These are phyloP conservation scores for Urocitellus parryii DNA, from an alignment of 2,113 vertebrate species.

Conservation along the genomic window DNA sequence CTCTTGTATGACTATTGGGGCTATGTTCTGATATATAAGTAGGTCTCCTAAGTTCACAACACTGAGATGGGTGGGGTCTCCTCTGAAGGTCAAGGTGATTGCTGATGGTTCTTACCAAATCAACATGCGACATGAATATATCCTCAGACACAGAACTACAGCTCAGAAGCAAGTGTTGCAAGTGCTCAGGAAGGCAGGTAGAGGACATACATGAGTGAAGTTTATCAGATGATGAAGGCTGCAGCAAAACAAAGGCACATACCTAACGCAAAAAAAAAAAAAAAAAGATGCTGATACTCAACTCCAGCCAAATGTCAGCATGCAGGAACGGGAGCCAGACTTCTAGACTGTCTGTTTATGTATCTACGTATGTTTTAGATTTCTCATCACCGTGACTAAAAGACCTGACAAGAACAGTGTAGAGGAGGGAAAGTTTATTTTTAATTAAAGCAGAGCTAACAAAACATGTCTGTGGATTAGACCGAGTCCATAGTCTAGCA, in stretches of 20 bases:
- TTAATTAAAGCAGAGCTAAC: constrained; percentile 13
- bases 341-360: background rate
- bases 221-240: background rate
- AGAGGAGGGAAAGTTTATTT: background rate
- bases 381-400: too few species aligned
- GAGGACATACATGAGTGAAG: background rate
- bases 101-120: background rate
- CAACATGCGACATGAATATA: background rate
- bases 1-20: background rate
- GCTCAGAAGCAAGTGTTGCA: background rate
- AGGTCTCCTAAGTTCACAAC: background rate
- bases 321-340: background rate
- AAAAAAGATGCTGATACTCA: background rate
- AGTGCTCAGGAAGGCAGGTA: background rate
- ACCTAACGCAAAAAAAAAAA: background rate
- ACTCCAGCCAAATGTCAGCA: background rate
- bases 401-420: too few species aligned
- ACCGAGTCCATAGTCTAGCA: background rate
- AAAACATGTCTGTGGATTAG: background rate
- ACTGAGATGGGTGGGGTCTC: background rate
- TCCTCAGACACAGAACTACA: background rate
- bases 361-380: background rate
- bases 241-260: background rate
- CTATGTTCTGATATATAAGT: background rate
- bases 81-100: background rate